Percentiles rank a stretch among this genome's conserved stretches.
Conservation (phyloP, 2,113 vertebrate genomes). For the Hippocampus guttulatus region DNA sequence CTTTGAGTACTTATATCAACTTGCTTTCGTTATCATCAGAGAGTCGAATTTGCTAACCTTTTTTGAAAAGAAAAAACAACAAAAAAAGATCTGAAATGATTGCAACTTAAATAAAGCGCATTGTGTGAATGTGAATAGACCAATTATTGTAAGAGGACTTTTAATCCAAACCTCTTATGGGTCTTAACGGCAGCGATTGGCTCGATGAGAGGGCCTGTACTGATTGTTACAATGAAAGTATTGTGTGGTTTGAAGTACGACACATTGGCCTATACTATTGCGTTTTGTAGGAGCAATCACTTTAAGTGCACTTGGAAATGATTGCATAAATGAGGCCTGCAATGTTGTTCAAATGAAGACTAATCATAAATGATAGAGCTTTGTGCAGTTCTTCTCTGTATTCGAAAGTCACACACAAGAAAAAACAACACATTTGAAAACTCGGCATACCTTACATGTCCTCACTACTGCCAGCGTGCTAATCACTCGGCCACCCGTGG, state of each 20-base stretch:
- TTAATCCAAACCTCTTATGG: background rate
- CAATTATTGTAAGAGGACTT: background rate
- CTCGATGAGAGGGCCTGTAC: background rate
- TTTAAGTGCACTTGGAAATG: background rate
- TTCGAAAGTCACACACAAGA: background rate
- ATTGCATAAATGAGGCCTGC: constrained; percentile 2
- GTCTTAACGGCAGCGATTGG: background rate
- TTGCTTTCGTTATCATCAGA: background rate
- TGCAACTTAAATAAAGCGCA: background rate
- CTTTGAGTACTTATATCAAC: too few species aligned
- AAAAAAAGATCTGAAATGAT: background rate
- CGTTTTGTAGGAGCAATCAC: background rate
- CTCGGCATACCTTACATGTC: background rate
- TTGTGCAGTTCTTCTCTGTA: background rate
- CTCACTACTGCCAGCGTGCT: background rate
- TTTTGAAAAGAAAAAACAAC: too few species aligned
- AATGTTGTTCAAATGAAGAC: constrained; percentile 10
- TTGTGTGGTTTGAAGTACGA: background rate
- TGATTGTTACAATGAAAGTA: background rate
- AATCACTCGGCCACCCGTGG: too few species aligned
- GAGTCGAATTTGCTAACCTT: background rate
- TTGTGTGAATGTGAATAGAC: background rate
- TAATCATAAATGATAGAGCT: background rate
- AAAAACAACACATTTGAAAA: background rate
- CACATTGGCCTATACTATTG: background rate